These are phyloP conservation scores for Drosophila carrolli DNA, from an alignment of 1,140 invertebrate genomes.

Conservation along the genomic window DNA sequence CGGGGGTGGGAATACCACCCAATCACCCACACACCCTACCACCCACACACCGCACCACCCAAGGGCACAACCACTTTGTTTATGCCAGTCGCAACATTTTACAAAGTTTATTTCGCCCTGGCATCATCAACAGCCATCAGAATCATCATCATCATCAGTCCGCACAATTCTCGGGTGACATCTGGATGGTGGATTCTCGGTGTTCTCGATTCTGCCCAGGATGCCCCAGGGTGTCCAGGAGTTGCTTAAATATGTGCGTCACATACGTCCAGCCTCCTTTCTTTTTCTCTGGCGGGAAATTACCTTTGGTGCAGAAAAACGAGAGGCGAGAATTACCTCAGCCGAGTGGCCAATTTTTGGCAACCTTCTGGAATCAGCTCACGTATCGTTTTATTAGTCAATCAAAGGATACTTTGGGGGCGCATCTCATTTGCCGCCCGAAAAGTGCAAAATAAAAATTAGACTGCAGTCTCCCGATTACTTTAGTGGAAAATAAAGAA, in stretches of 20 bases:
- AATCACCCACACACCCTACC: neutral
- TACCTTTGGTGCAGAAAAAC: constrained; percentile 63
- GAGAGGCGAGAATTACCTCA: constrained; percentile 62
- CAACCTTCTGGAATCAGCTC: constrained; percentile 57
- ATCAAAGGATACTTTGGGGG: constrained; percentile 74
- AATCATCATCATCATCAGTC: constrained; percentile 53
- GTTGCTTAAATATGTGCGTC: constrained; percentile 76
- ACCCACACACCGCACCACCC: neutral
- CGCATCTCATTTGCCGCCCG: constrained; percentile 52
- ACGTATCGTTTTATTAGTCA: constrained; percentile 81
- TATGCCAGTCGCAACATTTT: constrained; percentile 67
- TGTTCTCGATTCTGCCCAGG: constrained; percentile 3
- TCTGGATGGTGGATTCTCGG: constrained; percentile 45
- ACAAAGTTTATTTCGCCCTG: constrained; percentile 67
- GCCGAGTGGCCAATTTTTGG: constrained; percentile 55
- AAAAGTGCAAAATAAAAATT: constrained; percentile 16
- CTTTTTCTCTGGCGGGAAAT: constrained; percentile 33
- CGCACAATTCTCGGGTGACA: constrained; percentile 57
- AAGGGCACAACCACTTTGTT: constrained; percentile 43
- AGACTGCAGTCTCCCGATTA: neutral
- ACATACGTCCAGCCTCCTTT: constrained; percentile 54
- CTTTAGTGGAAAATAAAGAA: constrained; percentile 18
- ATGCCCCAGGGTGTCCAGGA: constrained; percentile 42
- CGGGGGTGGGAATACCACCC: constrained; percentile 13
- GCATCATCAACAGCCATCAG: constrained; percentile 72